Evolutionary conservation across 2,888 invertebrate genomes (phyloP), one percentile per base, ranked within the genome.

Genomic region (Achlya flavicornis): DNA sequence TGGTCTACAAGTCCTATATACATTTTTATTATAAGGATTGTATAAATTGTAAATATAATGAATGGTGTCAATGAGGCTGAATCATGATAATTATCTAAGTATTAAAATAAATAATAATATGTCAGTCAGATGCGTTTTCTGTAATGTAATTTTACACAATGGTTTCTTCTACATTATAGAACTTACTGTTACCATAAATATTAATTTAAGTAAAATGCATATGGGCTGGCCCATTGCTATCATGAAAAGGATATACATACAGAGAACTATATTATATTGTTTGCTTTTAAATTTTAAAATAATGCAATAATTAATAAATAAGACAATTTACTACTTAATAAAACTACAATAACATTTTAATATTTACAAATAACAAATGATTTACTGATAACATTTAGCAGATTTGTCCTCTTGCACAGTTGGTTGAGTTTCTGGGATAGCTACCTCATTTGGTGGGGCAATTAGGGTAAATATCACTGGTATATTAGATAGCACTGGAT

Each of bases 381-480:
- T 41, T 5, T 46, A 46, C n/a, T 63, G 65, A 64, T 65, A 35
- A 35, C 16, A 58, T 26, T 5, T 59, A 11, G 59, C 26, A 12
- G 72, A 71, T 64, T 73, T 70, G 33, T 84, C 78, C 38, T 84
- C 78, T 66, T 77, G 64, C 1, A 75, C 63, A 0, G 77, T 76
- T 62, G 85, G 85, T 66, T 87, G 84, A n/a, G 85, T 87, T 77
- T 92, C 93, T 70, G 80, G 83, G 63, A 89, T 64, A 4, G 89
- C 71, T 14, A 94, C 68, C 63, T 93, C 92, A 48, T 89, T 93
- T 19, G 94, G 87, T 8, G 96, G 95, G 5, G 97, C 95, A 71
- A 94, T 95, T 38, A 98, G 94, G 48, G 96, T 97, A 82, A 99
- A 99, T 66, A 98, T 95, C 58, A 99, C 95, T n/a, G 98, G 97